phyloP scores from a whole-genome alignment of 92 coral and sea anemone species.

The Muricea muricata region DNA sequence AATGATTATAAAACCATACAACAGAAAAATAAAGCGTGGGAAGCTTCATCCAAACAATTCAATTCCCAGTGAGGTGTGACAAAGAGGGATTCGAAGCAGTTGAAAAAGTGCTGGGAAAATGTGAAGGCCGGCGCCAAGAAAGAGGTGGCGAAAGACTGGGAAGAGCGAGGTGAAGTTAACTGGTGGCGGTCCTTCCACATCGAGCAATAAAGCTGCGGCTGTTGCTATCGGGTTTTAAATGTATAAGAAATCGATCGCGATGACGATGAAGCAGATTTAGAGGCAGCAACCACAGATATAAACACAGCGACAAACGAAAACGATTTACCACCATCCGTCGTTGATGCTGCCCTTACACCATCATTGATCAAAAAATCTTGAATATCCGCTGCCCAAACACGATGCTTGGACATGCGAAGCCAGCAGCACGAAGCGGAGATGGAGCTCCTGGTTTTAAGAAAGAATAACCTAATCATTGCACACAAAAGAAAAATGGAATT shows the following conservation, averaged over 20 bases:
- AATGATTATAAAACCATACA: slow-evolving; percentile 5
- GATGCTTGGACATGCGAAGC: slow-evolving; percentile 8
- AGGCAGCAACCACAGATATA: neutral
- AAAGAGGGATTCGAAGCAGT: neutral
- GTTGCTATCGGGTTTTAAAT: neutral
- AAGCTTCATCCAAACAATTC: neutral
- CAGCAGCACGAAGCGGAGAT: neutral
- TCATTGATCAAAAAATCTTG: neutral
- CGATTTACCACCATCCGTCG: neutral
- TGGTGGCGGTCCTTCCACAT: neutral
- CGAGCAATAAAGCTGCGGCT: slow-evolving; percentile 4
- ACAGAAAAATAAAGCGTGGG: neutral
- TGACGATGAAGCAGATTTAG: neutral
- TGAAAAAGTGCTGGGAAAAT: slow-evolving; percentile 23
- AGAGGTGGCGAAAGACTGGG: neutral
- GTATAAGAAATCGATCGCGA: neutral
- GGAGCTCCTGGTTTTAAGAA: slow-evolving; percentile 7
- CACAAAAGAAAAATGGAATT: neutral
- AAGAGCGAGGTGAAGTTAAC: neutral
- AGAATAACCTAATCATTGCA: neutral
- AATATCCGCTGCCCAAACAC: neutral
- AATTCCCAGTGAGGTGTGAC: neutral
- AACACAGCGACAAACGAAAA: neutral
- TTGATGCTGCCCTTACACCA: neutral
- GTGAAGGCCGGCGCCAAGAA: slow-evolving; percentile 15